A percentile compares a stretch with the other conserved stretches of the same genome.
phyloP scores from a whole-genome alignment of 2,888 invertebrate species.

The Flabesymbios commensalis region DNA sequence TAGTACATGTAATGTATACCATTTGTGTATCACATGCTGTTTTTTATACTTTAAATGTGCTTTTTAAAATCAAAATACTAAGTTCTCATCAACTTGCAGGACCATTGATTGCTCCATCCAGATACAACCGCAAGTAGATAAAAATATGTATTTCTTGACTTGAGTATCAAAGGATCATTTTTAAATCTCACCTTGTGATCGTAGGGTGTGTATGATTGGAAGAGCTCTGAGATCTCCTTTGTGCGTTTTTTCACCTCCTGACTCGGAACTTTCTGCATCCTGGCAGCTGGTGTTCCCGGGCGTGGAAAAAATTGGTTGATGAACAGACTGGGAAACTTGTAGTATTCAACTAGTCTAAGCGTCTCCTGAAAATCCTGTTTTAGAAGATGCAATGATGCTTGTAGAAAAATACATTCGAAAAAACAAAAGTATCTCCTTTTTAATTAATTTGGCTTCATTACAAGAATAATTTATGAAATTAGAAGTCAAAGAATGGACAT shows the following conservation, averaged over 20 bases:
- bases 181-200: conserved; percentile 61
- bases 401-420: not conserved
- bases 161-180: not conserved
- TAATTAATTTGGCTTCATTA: not conserved
- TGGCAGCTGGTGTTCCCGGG: conserved; percentile 94
- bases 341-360: conserved; percentile 78
- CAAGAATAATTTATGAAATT: not conserved
- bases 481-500: not conserved
- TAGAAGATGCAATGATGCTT: too few relatives aligned
- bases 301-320: conserved; percentile 98
- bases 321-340: conserved; percentile 90
- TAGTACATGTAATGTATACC: too few relatives aligned
- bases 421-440: not conserved
- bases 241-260: conserved; percentile 89
- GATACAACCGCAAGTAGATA: too few relatives aligned
- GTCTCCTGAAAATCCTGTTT: conserved; percentile 85
- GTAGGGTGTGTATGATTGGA: conserved; percentile 85
- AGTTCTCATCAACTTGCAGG: too few relatives aligned
- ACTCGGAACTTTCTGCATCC: conserved; percentile 80
- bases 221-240: conserved; percentile 82
- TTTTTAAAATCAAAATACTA: not conserved
- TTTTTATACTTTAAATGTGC: not conserved
- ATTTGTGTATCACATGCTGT: too few relatives aligned
- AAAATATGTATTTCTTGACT: too few relatives aligned
- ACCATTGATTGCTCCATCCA: too few relatives aligned